Conservation (phyloP, 1,140 invertebrate species). For the Papilio aristodemus region DNA sequence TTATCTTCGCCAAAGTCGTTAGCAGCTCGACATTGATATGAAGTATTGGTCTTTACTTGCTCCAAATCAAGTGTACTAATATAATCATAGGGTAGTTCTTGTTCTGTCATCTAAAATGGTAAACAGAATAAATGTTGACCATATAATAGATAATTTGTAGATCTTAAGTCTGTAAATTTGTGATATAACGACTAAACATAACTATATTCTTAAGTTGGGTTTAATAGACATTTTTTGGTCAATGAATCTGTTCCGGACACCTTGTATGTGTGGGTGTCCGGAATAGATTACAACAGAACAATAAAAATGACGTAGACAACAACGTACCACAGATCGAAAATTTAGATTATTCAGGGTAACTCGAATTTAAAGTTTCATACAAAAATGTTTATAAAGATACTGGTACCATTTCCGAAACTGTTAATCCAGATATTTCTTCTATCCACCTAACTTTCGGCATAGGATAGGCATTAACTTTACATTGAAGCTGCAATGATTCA, state of each 20-base stretch:
- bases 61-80: slow-evolving; percentile 42
- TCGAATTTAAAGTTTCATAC: slow-evolving; percentile 33
- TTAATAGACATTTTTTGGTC: no score
- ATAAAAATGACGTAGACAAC: no score
- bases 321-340: no score
- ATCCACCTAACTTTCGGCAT: slow-evolving; percentile 49
- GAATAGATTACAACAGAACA: no score
- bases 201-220: no score
- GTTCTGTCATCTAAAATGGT: slow-evolving; percentile 37
- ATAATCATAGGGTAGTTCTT: slow-evolving; percentile 43
- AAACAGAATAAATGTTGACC: no score
- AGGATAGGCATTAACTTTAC: slow-evolving; percentile 49
- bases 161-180: no score
- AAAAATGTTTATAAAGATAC: background rate
- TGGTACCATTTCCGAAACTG: slow-evolving; percentile 21
- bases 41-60: slow-evolving; percentile 40
- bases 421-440: slow-evolving; percentile 35
- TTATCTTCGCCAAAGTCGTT: slow-evolving; percentile 34
- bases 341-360: background rate
- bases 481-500: slow-evolving; percentile 43
- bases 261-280: no score
- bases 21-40: slow-evolving; percentile 46
- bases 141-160: no score
- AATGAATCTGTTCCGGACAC: no score
- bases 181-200: no score